Evolutionary conservation across 2,888 invertebrate genomes (phyloP).

Genomic region (Eurois occulta): DNA sequence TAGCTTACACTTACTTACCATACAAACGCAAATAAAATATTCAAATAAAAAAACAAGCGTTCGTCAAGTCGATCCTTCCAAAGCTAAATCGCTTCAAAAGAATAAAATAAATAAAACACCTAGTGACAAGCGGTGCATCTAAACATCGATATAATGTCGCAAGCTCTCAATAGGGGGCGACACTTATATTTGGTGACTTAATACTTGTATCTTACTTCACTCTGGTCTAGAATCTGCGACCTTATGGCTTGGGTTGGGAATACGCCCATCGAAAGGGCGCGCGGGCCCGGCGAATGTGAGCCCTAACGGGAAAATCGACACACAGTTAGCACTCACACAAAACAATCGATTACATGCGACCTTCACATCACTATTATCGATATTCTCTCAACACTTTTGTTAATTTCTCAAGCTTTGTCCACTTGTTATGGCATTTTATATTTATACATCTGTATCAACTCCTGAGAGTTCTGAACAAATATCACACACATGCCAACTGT

Average conservation of each 20-base stretch:
- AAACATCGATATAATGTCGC: constrained; percentile 88
- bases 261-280: constrained; percentile 97
- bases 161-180: constrained; percentile 85
- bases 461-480: constrained; percentile 59
- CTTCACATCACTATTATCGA: constrained; percentile 79
- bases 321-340: constrained; percentile 91
- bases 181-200: constrained; percentile 79
- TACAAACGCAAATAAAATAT: constrained; percentile 73
- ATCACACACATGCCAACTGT: constrained; percentile 83
- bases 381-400: constrained; percentile 73
- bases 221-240: constrained; percentile 96
- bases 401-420: constrained; percentile 82
- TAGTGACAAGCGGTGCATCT: constrained; percentile 90
- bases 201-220: constrained; percentile 95
- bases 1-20: constrained; percentile 82
- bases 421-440: constrained; percentile 75
- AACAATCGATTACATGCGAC: constrained; percentile 86
- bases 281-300: constrained; percentile 97
- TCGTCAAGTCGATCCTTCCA: constrained; percentile 50
- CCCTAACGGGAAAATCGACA: constrained; percentile 93
- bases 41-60: constrained; percentile 67
- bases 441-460: constrained; percentile 65
- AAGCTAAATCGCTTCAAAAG: constrained; percentile 65
- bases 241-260: constrained; percentile 97
- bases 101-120: constrained; percentile 81